Evolutionary conservation across 2,888 invertebrate species (phyloP).

Genomic region (Ennomos fuscantarius): DNA sequence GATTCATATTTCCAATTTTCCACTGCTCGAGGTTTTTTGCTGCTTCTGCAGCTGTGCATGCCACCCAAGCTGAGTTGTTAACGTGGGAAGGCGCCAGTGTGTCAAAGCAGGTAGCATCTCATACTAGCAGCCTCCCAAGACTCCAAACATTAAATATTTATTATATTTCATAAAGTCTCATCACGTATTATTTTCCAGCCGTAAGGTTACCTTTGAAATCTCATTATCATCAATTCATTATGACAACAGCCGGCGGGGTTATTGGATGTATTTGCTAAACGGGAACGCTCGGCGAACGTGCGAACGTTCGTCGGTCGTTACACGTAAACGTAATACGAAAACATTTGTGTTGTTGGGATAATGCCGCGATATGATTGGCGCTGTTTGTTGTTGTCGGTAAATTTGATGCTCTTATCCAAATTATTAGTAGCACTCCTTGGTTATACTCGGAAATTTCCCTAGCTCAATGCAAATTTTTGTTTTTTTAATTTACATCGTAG

Average conservation of each 20-base stretch:
- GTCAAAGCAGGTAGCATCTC: no score
- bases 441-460: no score
- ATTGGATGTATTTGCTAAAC: constrained; percentile 7
- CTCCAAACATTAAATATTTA: no score
- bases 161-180: constrained; percentile 65
- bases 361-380: constrained; percentile 12
- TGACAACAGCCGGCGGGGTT: constrained; percentile 9
- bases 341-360: constrained; percentile 20
- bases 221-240: constrained; percentile 10
- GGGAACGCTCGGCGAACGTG: constrained; percentile 15
- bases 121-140: no score
- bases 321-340: constrained; percentile 13
- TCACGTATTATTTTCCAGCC: neutral
- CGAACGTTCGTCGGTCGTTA: constrained; percentile 9
- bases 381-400: neutral
- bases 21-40: no score
- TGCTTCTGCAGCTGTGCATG: no score
- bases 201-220: neutral
- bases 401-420: neutral
- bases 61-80: no score
- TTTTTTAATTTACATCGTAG: no score
- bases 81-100: no score
- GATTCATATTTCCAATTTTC: no score
- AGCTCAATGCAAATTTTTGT: no score
- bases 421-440: no score